phyloP scores from a whole-genome alignment of 1,140 invertebrate species.

The Nasonia giraulti region DNA sequence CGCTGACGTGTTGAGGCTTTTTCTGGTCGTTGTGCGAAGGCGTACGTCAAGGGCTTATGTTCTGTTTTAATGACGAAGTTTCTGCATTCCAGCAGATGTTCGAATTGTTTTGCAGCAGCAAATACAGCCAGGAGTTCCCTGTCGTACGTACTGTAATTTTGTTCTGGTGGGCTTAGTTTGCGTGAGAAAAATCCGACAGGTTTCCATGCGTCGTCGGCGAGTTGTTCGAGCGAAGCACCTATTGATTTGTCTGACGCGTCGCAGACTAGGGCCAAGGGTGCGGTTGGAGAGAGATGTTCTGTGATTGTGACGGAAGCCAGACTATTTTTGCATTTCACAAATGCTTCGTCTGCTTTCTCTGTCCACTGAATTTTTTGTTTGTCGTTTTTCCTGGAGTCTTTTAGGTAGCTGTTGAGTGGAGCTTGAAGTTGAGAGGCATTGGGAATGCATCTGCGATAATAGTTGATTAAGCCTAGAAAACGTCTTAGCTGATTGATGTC shows the following conservation, averaged over 20 bases:
- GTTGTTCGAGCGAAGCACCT: constrained; percentile 52
- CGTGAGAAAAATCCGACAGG: too few species aligned
- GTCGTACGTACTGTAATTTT: constrained; percentile 61
- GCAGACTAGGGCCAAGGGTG: constrained; percentile 1
- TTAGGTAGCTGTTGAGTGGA: not conserved
- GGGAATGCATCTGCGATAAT: constrained; percentile 52
- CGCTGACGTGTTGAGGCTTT: constrained; percentile 40
- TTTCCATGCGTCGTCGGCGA: constrained; percentile 20
- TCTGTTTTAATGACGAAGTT: constrained; percentile 55
- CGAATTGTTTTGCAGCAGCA: constrained; percentile 59
- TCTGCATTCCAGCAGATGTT: constrained; percentile 55
- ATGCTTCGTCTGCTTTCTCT: not conserved
- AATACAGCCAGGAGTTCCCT: constrained; percentile 60
- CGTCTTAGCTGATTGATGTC: constrained; percentile 44
- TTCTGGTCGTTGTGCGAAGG: constrained; percentile 34
- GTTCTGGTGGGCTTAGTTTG: constrained; percentile 49
- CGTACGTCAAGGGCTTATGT: constrained; percentile 56
- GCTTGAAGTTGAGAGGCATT: constrained; percentile 2
- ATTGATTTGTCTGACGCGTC: constrained; percentile 38
- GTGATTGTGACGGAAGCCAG: not conserved
- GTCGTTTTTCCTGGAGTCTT: constrained; percentile 8
- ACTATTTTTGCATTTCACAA: not conserved
- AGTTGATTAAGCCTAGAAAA: constrained; percentile 54
- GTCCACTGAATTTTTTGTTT: not conserved
- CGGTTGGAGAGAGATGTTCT: not conserved